phyloP scores from a whole-genome alignment of 2,113 vertebrate species.

The Otis tarda region DNA sequence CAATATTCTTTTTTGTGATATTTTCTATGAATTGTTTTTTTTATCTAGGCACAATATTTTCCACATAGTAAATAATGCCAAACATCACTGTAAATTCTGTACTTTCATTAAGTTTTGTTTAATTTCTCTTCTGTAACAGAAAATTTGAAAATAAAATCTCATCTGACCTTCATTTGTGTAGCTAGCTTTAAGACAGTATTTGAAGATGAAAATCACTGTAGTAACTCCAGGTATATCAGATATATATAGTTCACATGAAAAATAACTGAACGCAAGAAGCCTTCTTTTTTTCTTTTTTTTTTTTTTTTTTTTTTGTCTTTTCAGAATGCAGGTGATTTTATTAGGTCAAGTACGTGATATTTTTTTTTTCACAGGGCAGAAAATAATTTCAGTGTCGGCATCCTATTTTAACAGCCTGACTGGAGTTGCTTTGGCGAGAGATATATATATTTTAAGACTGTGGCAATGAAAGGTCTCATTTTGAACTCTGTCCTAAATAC shows the following conservation, averaged over 20 bases:
- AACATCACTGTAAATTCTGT: background rate
- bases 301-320: background rate
- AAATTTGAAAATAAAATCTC: constrained; percentile 10
- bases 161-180: background rate
- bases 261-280: background rate
- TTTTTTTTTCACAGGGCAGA: constrained; percentile 30
- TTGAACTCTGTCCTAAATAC: constrained; percentile 29
- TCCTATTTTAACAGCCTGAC: constrained; percentile 37
- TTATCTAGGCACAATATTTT: background rate
- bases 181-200: background rate
- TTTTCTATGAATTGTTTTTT: background rate
- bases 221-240: background rate
- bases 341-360: background rate
- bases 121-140: background rate
- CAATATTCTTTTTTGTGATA: background rate
- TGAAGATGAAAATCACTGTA: constrained; percentile 38
- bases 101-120: background rate
- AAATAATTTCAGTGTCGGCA: background rate
- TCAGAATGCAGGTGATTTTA: constrained; percentile 3
- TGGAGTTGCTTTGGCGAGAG: background rate
- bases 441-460: constrained; percentile 3
- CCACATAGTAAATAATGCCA: background rate
- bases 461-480: constrained; percentile 17
- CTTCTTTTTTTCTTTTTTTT: background rate
- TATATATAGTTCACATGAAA: constrained; percentile 39